Conservation (phyloP, 2,797 vertebrate species). For the Cryptoprocta ferox region DNA sequence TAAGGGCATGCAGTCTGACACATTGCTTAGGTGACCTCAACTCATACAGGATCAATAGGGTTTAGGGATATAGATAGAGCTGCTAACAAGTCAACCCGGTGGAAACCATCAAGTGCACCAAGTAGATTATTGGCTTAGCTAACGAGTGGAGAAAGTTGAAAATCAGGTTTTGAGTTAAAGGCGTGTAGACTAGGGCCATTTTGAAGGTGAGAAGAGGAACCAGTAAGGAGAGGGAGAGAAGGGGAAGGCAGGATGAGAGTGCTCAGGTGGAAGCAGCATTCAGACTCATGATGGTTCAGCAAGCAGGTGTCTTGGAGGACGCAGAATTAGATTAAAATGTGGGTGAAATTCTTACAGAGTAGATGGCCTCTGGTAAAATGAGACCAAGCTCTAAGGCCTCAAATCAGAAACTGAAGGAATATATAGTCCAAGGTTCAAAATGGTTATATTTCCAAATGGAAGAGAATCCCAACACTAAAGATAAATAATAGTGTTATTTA, state of each 20-base stretch:
- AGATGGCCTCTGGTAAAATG: not conserved
- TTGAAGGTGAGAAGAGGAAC: not conserved
- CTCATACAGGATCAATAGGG: not conserved
- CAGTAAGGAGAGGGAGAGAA: not conserved
- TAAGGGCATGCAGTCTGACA: not conserved
- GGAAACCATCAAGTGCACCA: not conserved
- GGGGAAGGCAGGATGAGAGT: not conserved
- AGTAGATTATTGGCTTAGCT: not conserved
- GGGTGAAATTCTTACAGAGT: not conserved
- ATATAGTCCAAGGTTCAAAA: not conserved
- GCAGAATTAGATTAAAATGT: not conserved
- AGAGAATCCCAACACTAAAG: not conserved
- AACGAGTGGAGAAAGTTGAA: not conserved
- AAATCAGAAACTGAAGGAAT: not conserved
- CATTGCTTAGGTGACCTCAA: not conserved
- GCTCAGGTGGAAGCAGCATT: not conserved
- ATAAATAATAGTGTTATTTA: not conserved
- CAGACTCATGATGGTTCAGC: not conserved
- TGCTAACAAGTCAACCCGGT: not conserved
- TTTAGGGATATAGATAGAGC: not conserved
- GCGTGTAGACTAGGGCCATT: not conserved
- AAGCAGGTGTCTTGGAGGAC: not conserved
- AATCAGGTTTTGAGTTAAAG: not conserved
- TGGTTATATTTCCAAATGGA: not conserved
- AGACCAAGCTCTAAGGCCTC: not conserved